Conservation (phyloP, 2,113 vertebrate species). For the Pelmatolapia mariae region DNA sequence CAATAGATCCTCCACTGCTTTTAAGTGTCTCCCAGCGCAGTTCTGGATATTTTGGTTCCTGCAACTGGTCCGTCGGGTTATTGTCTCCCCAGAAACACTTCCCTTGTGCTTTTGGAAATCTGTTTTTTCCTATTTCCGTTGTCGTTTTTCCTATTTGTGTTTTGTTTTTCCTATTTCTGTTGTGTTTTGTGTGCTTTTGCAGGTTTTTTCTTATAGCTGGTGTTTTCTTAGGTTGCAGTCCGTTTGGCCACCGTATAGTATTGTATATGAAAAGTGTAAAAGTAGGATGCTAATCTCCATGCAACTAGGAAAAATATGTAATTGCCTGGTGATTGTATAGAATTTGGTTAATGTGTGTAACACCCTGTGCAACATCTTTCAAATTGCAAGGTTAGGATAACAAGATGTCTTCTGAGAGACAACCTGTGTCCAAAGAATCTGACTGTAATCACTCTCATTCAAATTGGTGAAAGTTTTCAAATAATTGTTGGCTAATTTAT, state of each 20-base stretch:
- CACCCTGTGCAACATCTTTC: background rate
- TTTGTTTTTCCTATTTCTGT: background rate
- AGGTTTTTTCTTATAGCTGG: background rate
- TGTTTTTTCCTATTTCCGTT: background rate
- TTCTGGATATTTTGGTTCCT: background rate
- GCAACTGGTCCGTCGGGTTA: background rate
- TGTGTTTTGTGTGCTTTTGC: background rate
- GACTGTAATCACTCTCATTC: background rate
- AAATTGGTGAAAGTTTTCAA: background rate
- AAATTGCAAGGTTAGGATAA: background rate
- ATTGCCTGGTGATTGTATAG: background rate
- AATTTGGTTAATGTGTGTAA: background rate
- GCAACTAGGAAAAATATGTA: background rate
- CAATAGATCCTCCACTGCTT: background rate
- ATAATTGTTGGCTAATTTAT: background rate
- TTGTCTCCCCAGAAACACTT: background rate
- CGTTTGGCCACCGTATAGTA: background rate
- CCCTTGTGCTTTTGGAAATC: background rate
- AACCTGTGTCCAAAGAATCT: background rate
- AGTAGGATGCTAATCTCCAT: background rate
- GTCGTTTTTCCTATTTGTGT: background rate
- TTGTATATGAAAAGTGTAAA: background rate
- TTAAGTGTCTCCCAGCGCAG: background rate
- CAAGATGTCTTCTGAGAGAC: background rate
- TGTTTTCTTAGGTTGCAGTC: background rate